A percentile compares a stretch with the other conserved stretches of the same genome.
These are phyloP conservation scores for Sarcophaga bullata DNA, from an alignment of 1,140 invertebrate genomes.

Conservation along the genomic window DNA sequence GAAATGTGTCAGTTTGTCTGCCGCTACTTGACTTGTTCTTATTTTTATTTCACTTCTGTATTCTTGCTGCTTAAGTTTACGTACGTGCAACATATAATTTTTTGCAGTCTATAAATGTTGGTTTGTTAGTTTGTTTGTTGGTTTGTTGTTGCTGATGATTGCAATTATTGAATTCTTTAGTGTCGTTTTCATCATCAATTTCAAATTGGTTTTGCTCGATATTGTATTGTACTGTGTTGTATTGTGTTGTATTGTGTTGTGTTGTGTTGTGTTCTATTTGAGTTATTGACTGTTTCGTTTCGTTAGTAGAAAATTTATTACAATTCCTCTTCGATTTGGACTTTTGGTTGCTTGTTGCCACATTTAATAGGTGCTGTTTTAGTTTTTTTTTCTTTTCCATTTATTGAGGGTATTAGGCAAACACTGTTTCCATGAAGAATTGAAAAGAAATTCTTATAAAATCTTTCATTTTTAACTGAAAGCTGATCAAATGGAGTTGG, in stretches of 20 bases:
- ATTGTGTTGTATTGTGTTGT: neutral
- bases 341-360: neutral
- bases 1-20: constrained; percentile 40
- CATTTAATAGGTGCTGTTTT: too few relatives aligned
- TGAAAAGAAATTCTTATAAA: too few relatives aligned
- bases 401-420: too few relatives aligned
- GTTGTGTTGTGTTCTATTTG: constrained; percentile 14
- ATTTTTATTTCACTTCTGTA: too few relatives aligned
- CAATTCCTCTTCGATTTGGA: neutral
- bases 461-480: too few relatives aligned
- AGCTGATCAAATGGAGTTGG: too few relatives aligned
- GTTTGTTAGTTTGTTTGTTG: neutral
- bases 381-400: too few relatives aligned
- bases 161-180: constrained; percentile 4
- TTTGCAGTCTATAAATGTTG: neutral
- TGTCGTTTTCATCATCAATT: neutral
- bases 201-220: too few relatives aligned
- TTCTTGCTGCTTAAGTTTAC: too few relatives aligned
- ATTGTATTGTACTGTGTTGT: neutral
- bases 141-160: neutral
- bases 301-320: constrained; percentile 4
- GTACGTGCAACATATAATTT: too few relatives aligned
- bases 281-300: neutral
- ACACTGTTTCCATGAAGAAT: too few relatives aligned
- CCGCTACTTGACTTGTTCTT: constrained; percentile 27